Percentiles rank a stretch among this genome's conserved stretches.
Evolutionary conservation across 1,140 invertebrate species (phyloP).

Genomic region (Halictus rubicundus): DNA sequence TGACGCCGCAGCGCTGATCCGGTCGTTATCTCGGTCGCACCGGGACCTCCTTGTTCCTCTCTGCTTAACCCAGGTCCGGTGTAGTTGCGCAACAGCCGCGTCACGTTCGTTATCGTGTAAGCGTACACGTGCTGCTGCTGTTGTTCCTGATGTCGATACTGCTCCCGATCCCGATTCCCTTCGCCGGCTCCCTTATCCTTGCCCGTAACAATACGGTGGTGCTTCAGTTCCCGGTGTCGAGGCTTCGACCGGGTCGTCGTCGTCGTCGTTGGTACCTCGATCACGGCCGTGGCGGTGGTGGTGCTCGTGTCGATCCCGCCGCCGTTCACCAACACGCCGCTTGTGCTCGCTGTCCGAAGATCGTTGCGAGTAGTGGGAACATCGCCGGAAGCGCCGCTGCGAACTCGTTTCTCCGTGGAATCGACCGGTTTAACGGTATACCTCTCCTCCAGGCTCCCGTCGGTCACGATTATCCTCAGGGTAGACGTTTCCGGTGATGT

Average conservation of each 20-base stretch:
- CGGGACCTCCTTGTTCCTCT: slow-evolving; percentile 47
- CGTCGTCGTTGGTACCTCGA: not conserved
- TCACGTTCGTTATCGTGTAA: slow-evolving; percentile 79
- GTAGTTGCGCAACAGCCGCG: slow-evolving; percentile 78
- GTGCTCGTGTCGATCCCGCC: slow-evolving; percentile 29
- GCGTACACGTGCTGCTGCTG: slow-evolving; percentile 76
- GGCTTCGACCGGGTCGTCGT: not conserved
- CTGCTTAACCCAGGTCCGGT: slow-evolving; percentile 75
- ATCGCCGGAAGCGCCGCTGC: slow-evolving; percentile 24
- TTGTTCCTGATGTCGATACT: slow-evolving; percentile 40
- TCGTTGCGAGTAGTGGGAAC: not conserved
- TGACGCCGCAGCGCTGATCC: slow-evolving; percentile 50
- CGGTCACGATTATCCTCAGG: slow-evolving; percentile 44
- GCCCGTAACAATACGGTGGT: not conserved
- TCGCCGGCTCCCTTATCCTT: not conserved
- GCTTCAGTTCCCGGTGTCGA: slow-evolving; percentile 7
- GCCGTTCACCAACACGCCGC: not conserved
- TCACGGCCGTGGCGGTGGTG: not conserved
- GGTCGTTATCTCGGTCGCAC: slow-evolving; percentile 71
- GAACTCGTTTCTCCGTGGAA: slow-evolving; percentile 48
- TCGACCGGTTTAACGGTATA: slow-evolving; percentile 56
- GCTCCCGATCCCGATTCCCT: slow-evolving; percentile 7
- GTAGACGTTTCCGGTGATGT: slow-evolving; percentile 30
- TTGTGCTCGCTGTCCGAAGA: not conserved
- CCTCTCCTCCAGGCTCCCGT: slow-evolving; percentile 34